Evolutionary conservation across 2,797 vertebrate species (phyloP), one percentile per base, ranked within the genome.

Genomic region (Diplodus puntazzo): DNA sequence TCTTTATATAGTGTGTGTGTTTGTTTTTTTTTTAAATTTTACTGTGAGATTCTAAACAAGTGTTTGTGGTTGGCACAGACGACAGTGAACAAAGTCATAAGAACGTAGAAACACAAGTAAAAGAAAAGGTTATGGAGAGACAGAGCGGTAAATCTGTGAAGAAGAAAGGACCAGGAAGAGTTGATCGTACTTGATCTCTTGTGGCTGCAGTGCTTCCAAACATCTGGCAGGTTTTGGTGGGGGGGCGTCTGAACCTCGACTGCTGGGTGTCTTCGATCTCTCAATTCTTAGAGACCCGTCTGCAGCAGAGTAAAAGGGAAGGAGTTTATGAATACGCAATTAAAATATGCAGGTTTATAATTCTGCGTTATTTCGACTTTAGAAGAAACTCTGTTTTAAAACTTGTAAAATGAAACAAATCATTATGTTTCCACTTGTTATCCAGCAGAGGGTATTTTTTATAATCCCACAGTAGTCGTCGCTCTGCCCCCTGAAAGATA

Each of bases 171-270:
- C 3, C 34, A 34, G 34, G 34, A 34, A 6, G 34, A 34, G 34
- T 34, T 2, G 9, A 34, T 34, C 54, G 46, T 89, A 95, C 93
- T 84, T 88, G 2, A 45, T 88, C 45, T 78, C 54, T 70, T 67
- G 74, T 14, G 59, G 80, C 58, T 87, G 83, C 0, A 52, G 61
- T 11, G 55, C 3, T 7, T 91, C 92, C 58, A 87, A 75, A 75
- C 52, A 75, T 82, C 93, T 86, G 74, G 83, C 80, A 69, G 93
- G 92, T 89, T 94, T 94, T 0, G 80, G 77, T 18, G 92, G 91
- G 57, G 82, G 17, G 4, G 16, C 30, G 42, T 88, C 87, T 16
- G 88, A 84, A 1, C 80, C 79, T 67, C 16, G 81, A 45, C 67
- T 77, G 80, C 80, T 82, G 42, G 61, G 12, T 0, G 73, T 65